Evolutionary conservation across 2,888 invertebrate genomes (phyloP).

Genomic region (Drosophila setosimentum): DNA sequence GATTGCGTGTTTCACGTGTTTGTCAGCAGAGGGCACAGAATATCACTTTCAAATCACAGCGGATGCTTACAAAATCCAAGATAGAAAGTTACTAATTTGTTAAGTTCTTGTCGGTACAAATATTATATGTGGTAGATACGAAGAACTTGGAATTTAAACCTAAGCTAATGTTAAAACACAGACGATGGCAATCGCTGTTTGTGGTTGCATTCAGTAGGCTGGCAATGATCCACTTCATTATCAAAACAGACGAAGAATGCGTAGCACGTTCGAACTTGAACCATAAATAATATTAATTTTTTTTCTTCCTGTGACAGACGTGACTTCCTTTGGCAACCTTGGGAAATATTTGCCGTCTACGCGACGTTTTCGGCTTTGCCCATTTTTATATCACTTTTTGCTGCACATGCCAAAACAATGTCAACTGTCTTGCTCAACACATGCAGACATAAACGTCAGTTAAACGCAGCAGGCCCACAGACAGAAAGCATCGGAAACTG

Average conservation of each 20-base stretch:
- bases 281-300: constrained; percentile 83
- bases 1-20: too few relatives aligned
- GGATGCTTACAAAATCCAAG: not conserved
- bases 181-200: not conserved
- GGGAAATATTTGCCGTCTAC: constrained; percentile 58
- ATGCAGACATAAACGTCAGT: constrained; percentile 84
- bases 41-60: not conserved
- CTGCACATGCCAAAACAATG: constrained; percentile 71
- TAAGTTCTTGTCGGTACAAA: not conserved
- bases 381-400: constrained; percentile 60
- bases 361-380: constrained; percentile 63
- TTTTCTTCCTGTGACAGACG: constrained; percentile 31
- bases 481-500: constrained; percentile 29
- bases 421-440: constrained; percentile 84
- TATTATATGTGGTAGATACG: not conserved
- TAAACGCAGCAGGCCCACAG: constrained; percentile 53
- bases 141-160: constrained; percentile 3
- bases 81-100: not conserved
- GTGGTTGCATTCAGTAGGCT: constrained; percentile 1
- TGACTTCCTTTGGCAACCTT: constrained; percentile 56
- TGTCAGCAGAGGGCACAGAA: too few relatives aligned
- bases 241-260: constrained; percentile 64
- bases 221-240: constrained; percentile 43
- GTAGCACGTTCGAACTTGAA: constrained; percentile 76
- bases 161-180: constrained; percentile 54